A percentile compares a stretch with the other conserved stretches of the same genome.
phyloP scores from a whole-genome alignment of 1,140 invertebrate species.

The Paralvinella palmiformis region DNA sequence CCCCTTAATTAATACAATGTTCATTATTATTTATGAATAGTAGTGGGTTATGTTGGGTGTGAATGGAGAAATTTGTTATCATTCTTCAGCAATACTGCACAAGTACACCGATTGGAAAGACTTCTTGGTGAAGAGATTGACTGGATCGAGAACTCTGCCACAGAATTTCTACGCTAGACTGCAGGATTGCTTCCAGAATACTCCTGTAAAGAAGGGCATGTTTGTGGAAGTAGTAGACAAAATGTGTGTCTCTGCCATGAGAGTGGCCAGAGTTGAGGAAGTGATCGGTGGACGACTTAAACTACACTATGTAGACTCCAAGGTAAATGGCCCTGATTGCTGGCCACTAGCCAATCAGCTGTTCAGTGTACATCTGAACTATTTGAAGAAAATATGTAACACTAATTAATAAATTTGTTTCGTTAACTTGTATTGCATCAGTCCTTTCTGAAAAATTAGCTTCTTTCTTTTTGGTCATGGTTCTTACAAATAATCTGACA shows the following conservation, averaged over 20 bases:
- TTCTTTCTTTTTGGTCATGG: no score
- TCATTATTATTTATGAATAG: not conserved
- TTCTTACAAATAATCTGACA: no score
- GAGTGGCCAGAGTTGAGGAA: constrained; percentile 80
- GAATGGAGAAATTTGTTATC: not conserved
- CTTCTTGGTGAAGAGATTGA: constrained; percentile 81
- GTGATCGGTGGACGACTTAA: constrained; percentile 86
- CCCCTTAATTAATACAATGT: not conserved
- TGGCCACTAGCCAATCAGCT: no score
- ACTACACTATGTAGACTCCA: constrained; percentile 80
- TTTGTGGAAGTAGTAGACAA: constrained; percentile 93
- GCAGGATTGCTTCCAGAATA: constrained; percentile 37
- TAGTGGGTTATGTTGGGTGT: not conserved
- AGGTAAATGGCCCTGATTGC: constrained; percentile 53
- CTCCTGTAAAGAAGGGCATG: constrained; percentile 60
- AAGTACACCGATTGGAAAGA: constrained; percentile 95
- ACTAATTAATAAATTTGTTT: no score
- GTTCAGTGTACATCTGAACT: no score
- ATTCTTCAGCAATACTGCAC: constrained; percentile 58
- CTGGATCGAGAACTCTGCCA: constrained; percentile 85
- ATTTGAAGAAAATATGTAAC: no score
- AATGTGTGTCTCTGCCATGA: constrained; percentile 84
- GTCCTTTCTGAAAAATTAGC: no score
- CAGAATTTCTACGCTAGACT: constrained; percentile 81
- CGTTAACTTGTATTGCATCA: no score